Percentiles rank a stretch among this genome's conserved stretches.
Evolutionary conservation across 2,888 invertebrate species (phyloP).

Genomic region (Cancer borealis): DNA sequence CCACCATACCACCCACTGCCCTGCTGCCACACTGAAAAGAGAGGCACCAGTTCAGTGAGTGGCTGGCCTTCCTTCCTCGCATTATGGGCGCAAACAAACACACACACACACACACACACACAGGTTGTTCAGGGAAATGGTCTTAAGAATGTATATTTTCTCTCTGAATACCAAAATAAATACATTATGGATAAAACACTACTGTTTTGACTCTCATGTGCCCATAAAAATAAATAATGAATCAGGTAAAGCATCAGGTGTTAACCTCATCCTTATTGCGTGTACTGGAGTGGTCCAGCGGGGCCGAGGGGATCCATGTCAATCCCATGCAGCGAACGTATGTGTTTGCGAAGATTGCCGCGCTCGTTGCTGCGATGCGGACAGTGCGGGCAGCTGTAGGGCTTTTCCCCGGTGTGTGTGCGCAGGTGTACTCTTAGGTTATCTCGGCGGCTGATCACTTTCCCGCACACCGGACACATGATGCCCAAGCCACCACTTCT

Average conservation of each 20-base stretch:
- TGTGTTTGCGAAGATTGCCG: slow-evolving; percentile 72
- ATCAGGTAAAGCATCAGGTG: not conserved
- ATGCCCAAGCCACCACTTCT: slow-evolving; percentile 70
- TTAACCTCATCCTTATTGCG: slow-evolving; percentile 6
- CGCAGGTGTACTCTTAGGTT: slow-evolving; percentile 73
- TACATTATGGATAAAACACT: not conserved
- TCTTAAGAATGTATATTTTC: slow-evolving; percentile 2
- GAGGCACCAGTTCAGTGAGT: slow-evolving; percentile 73
- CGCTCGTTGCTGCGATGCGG: slow-evolving; percentile 72
- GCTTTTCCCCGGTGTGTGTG: slow-evolving; percentile 74
- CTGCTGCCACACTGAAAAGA: slow-evolving; percentile 74
- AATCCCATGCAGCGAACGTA: slow-evolving; percentile 64
- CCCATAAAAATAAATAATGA: not conserved
- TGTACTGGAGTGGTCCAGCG: slow-evolving; percentile 43
- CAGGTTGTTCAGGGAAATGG: not conserved
- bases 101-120: slow-evolving; percentile 5
- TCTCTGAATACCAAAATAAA: slow-evolving; percentile 33
- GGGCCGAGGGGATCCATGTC: slow-evolving; percentile 48
- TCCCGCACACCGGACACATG: slow-evolving; percentile 74
- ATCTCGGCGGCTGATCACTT: slow-evolving; percentile 74
- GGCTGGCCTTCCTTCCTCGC: slow-evolving; percentile 41
- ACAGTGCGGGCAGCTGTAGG: slow-evolving; percentile 72
- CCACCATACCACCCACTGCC: slow-evolving; percentile 57
- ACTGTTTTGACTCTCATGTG: not conserved
- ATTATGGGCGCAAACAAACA: not conserved